Evolutionary conservation across 2,113 vertebrate species (phyloP), one percentile per base, ranked within the genome.

Genomic region (Lepus europaeus): DNA sequence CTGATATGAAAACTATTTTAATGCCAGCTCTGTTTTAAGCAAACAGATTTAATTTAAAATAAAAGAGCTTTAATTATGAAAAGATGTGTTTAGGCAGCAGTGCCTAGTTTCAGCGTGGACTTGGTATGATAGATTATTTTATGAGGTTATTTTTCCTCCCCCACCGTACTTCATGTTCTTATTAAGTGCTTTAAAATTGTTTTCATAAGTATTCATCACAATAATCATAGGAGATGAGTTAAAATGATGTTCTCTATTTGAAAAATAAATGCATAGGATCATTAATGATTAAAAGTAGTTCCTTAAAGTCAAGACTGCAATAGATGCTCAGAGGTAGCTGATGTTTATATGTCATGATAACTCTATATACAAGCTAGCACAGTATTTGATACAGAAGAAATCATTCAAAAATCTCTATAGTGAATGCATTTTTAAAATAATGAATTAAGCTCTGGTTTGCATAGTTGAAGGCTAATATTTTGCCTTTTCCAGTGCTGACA

Each of bases 31-130:
- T 89, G 79, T 95, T 93, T 77, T 70, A 93, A 61, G 45, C 64
- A 92, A 83, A 86, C 22, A 83, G 19, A 33, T 90, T 94, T 74
- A 94, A 93, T 97, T 90, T 90, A 89, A 96, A 91, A 85, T 91
- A 91, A 94, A 93, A 94, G 27, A 93, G 33, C 39, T 78, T 19
- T 83, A 80, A 85, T 95, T 82, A 79, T 68, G 51, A 31, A 63
- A 84, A 72, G 31, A 20, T 20, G 7, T 27, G 90, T 77, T 86
- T 74, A 73, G 87, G 33, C 53, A 88, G n/a, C 78, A 36, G 17
- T 74, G 25, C 23, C 36, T 86, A 31, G 8, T 87, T 93, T 61
- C 84, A 53, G 12, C 61, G 76, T 25, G 29, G 33, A n/a, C 7
- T 3, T 9, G 64, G 14, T 45, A 61, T 45, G 19, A 33, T 9